Evolutionary conservation across 2,888 invertebrate genomes (phyloP).

Genomic region (Carterocephalus palaemon): DNA sequence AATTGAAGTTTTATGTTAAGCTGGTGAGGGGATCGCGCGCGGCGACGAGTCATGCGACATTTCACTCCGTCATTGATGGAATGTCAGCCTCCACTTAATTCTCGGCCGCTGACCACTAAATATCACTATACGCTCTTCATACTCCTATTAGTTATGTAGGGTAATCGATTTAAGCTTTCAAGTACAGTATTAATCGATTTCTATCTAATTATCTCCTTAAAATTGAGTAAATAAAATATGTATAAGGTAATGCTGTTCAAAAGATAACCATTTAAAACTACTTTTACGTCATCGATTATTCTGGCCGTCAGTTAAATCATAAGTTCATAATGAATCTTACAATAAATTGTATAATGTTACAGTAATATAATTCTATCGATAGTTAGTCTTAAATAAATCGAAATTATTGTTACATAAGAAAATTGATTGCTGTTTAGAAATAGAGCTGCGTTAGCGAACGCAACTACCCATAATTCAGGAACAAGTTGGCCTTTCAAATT

Average conservation of each 20-base stretch:
- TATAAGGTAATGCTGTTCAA: no score
- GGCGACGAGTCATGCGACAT: conserved; percentile 40
- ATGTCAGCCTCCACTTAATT: conserved; percentile 18
- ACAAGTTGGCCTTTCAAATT: conserved; percentile 46
- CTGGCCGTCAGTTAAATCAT: conserved; percentile 14
- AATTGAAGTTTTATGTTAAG: conserved; percentile 77
- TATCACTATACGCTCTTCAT: neutral
- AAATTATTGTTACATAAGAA: conserved; percentile 38
- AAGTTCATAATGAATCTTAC: conserved; percentile 17
- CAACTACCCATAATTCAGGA: conserved; percentile 47
- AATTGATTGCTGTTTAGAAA: conserved; percentile 39
- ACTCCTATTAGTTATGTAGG: neutral
- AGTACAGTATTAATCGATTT: no score
- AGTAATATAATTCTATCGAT: conserved; percentile 36
- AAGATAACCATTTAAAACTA: conserved; percentile 3
- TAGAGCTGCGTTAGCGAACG: conserved; percentile 38
- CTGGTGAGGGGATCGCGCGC: conserved; percentile 37
- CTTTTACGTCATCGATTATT: neutral
- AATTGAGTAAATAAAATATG: no score
- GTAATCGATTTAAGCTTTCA: conserved; percentile 1
- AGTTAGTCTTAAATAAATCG: conserved; percentile 27
- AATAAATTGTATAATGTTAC: conserved; percentile 32
- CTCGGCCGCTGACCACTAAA: conserved; percentile 37
- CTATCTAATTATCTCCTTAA: no score
- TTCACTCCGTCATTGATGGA: conserved; percentile 50